Conservation (phyloP, 2,113 vertebrate species). For the Axis porcinus region DNA sequence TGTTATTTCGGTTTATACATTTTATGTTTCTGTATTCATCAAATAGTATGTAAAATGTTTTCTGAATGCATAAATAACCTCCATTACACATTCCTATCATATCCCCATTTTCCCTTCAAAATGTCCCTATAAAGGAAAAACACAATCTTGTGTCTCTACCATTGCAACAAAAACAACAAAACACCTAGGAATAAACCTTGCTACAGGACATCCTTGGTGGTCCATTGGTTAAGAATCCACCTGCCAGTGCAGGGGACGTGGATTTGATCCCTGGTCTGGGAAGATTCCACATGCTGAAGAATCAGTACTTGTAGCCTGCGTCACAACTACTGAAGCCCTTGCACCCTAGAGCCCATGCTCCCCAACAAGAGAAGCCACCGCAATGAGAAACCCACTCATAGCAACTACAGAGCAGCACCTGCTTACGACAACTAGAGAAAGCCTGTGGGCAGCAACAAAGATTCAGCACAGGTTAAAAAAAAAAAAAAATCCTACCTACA, state of each 20-base stretch:
- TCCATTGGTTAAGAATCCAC: neutral
- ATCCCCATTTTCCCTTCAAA: conserved; percentile 38
- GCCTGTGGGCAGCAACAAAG: neutral
- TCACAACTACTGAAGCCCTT: neutral
- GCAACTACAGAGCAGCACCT: neutral
- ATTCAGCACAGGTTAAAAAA: neutral
- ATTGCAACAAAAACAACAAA: neutral
- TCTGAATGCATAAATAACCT: neutral
- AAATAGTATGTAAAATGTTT: neutral
- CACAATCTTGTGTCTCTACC: neutral
- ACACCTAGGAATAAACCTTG: neutral
- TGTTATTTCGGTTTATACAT: neutral
- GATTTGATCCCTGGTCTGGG: neutral
- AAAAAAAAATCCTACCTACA: neutral
- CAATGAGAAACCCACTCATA: neutral
- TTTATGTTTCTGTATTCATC: neutral
- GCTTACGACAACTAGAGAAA: neutral
- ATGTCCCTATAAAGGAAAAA: neutral
- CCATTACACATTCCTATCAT: neutral
- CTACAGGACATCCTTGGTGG: neutral
- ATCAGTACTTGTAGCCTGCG: neutral
- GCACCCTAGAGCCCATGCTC: neutral
- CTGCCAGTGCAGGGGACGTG: neutral
- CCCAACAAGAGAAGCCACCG: neutral
- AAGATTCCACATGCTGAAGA: neutral